Base-by-base conservation (phyloP, 2,113 vertebrate species). In the Oceanodroma tethys region DNA sequence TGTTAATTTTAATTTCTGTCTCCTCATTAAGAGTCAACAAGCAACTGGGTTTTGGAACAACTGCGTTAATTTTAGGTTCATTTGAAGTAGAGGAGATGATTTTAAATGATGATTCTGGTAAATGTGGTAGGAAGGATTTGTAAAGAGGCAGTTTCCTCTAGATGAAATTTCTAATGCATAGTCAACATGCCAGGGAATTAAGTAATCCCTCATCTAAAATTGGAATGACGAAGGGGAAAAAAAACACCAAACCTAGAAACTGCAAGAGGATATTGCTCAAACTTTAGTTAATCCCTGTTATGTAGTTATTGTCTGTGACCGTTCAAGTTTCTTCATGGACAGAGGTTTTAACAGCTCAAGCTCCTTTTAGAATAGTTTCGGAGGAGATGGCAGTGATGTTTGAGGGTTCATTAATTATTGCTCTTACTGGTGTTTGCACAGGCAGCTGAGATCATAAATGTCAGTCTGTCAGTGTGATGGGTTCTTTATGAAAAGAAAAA, bases 391-490 rank as follows among this genome's bases (percentile, higher is more conserved):
- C 88, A 65, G 86, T 96, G 93, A 97, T 97, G 71, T 97, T 97
- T 93, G 94, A 93, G 58, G 73, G n/a, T 94, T 97, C 94, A 90
- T 97, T 98, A 98, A 95, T 95, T 98, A 90, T 83, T 97, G 80
- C 79, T 95, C 74, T 94, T 97, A 85, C 95, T 94, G 89, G 82
- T 97, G 88, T 97, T 98, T 96, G 93, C 89, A 91, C 92, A 97
- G 95, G 76, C 95, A 97, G 88, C 91, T 93, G 83, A 95, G 89
- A 97, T 97, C 81, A 65, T 96, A 94, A 97, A 93, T 97, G 95
- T 83, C 96, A 96, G 2, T 96, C 95, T 98, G 89, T 97, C 90
- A 95, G 76, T 94, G 60, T 92, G 96, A 98, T 97, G 90, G 50
- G 50, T 93, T 96, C 94, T 75, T 86, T 47, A 48, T 68, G 40